Percentiles rank a stretch among this genome's conserved stretches.
These are phyloP conservation scores for Podabrus alpinus DNA, from an alignment of 2,888 invertebrate species.

Conservation along the genomic window DNA sequence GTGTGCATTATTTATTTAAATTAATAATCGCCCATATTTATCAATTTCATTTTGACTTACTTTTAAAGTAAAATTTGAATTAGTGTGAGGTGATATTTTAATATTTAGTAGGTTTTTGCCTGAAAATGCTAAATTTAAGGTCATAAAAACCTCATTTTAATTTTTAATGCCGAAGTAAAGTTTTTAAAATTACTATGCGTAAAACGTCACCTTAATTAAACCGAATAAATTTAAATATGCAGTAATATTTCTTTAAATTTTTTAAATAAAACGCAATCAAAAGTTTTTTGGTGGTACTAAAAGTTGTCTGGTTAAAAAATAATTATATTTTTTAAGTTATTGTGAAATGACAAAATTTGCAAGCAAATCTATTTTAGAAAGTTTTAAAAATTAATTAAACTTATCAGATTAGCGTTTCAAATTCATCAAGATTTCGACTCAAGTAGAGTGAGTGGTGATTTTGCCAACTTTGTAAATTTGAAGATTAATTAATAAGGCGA, in stretches of 20 bases:
- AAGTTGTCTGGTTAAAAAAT: constrained; percentile 1
- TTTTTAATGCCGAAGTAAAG: not conserved
- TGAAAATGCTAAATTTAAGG: not conserved
- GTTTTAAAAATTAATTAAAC: constrained; percentile 23
- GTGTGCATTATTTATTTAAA: not conserved
- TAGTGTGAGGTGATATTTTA: not conserved
- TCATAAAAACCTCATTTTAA: not conserved
- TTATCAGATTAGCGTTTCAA: constrained; percentile 23
- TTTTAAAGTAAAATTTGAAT: not conserved
- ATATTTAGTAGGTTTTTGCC: not conserved
- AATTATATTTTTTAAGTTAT: constrained; percentile 3
- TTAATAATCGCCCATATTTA: not conserved
- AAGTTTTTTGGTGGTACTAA: not conserved
- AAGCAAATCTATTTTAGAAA: constrained; percentile 20
- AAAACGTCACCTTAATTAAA: not conserved
- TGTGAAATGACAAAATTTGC: constrained; percentile 14
- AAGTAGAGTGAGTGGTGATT: constrained; percentile 6
- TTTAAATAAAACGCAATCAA: not conserved
- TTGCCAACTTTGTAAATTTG: constrained; percentile 14
- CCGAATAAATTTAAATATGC: not conserved
- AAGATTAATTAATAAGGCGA: constrained; percentile 21
- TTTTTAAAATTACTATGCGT: not conserved
- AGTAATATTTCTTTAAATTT: not conserved
- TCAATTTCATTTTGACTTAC: not conserved
- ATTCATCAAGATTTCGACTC: constrained; percentile 12